Evolutionary conservation across 2,797 vertebrate species (phyloP).

Genomic region (Sebastes umbrosus): DNA sequence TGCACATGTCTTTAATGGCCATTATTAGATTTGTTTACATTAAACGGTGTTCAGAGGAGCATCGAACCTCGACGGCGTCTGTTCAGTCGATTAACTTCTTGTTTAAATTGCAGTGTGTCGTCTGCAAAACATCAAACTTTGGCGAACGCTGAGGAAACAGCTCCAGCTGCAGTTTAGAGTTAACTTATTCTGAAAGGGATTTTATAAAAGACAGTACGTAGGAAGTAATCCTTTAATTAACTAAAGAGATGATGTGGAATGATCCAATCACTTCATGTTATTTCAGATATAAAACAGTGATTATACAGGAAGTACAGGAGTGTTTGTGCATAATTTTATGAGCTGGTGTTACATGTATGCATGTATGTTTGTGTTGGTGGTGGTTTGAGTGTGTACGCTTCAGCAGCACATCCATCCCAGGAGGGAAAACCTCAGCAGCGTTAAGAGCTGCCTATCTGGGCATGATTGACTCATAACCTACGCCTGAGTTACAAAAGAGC

Average conservation of each 20-base stretch:
- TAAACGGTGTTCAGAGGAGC: background rate
- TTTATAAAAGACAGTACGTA: background rate
- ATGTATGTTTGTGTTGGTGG: background rate
- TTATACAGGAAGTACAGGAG: background rate
- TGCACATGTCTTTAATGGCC: conserved; percentile 21
- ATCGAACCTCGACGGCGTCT: background rate
- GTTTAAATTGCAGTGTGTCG: background rate
- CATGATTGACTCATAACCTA: conserved; percentile 50
- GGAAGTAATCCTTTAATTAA: background rate
- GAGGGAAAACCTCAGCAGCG: background rate
- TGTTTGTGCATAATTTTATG: background rate
- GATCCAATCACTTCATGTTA: background rate
- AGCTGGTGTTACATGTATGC: background rate
- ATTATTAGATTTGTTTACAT: conserved; percentile 14
- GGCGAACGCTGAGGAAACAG: background rate
- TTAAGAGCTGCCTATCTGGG: conserved; percentile 15
- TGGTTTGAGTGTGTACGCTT: background rate
- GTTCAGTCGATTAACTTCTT: background rate
- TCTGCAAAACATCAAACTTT: background rate
- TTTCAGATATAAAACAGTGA: background rate
- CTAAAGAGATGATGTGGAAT: background rate
- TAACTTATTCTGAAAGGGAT: background rate
- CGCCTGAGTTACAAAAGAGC: conserved; percentile 44
- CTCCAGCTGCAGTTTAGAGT: background rate
- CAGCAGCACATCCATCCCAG: background rate